phyloP scores from a whole-genome alignment of 2,888 invertebrate genomes.

The Atherix ibis region DNA sequence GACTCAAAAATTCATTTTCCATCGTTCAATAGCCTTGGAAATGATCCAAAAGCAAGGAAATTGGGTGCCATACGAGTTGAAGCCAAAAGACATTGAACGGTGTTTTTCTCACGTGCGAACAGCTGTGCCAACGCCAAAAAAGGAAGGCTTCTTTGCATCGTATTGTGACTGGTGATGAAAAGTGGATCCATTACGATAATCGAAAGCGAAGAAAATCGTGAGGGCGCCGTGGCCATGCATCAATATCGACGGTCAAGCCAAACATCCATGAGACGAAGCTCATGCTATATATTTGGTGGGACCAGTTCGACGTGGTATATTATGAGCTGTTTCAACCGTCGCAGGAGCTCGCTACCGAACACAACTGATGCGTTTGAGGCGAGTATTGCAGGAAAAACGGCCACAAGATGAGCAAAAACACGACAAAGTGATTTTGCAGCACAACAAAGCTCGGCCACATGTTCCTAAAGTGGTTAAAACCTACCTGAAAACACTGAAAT shows the following conservation, averaged over 20 bases:
- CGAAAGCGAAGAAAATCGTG: conserved; percentile 4
- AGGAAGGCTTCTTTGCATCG: too few relatives aligned
- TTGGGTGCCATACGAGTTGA: too few relatives aligned
- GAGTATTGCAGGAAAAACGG: conserved; percentile 4
- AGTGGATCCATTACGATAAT: too few relatives aligned
- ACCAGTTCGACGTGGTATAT: too few relatives aligned
- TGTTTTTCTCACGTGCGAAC: too few relatives aligned
- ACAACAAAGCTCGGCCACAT: not conserved
- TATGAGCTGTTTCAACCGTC: conserved; percentile 8
- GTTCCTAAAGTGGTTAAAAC: not conserved
- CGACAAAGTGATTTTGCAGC: conserved; percentile 1
- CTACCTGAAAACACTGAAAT: conserved; percentile 1
- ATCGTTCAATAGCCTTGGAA: too few relatives aligned
- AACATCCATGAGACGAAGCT: not conserved
- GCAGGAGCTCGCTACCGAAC: conserved; percentile 3
- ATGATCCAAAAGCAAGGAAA: too few relatives aligned
- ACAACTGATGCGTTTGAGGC: conserved; percentile 7
- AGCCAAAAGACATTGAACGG: too few relatives aligned
- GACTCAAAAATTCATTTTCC: conserved; percentile 7
- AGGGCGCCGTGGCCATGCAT: not conserved
- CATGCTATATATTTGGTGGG: too few relatives aligned
- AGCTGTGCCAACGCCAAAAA: too few relatives aligned
- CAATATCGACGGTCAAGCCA: too few relatives aligned
- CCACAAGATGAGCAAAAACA: conserved; percentile 1
- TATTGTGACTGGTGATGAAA: too few relatives aligned